Conservation (phyloP, 2,113 vertebrate genomes). For the Dromaius novaehollandiae region DNA sequence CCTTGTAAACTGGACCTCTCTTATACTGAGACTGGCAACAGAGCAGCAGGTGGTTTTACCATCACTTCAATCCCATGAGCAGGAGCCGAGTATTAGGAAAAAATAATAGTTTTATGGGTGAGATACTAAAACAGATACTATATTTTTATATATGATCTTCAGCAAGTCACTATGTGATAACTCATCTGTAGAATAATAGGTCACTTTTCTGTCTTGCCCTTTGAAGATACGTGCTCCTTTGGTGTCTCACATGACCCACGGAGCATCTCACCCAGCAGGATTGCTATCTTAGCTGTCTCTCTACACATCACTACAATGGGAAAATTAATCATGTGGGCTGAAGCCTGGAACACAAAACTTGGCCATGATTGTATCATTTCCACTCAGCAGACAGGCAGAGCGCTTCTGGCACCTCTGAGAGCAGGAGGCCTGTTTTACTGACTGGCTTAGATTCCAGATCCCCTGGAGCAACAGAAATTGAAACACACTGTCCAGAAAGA, state of each 20-base stretch:
- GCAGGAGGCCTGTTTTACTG: neutral
- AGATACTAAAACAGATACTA: neutral
- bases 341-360: neutral
- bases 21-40: neutral
- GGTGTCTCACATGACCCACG: neutral
- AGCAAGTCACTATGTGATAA: neutral
- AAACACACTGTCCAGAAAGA: neutral
- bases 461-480: neutral
- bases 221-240: neutral
- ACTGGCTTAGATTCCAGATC: constrained; percentile 7
- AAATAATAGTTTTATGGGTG: neutral
- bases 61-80: neutral
- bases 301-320: neutral
- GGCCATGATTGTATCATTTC: neutral
- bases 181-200: neutral
- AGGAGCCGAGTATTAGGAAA: neutral
- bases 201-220: neutral
- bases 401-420: neutral
- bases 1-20: neutral
- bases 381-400: neutral
- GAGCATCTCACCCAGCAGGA: neutral
- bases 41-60: neutral
- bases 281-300: neutral
- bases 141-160: neutral
- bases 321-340: neutral